phyloP scores from a whole-genome alignment of 2,797 vertebrate species.

The Sparus aurata region DNA sequence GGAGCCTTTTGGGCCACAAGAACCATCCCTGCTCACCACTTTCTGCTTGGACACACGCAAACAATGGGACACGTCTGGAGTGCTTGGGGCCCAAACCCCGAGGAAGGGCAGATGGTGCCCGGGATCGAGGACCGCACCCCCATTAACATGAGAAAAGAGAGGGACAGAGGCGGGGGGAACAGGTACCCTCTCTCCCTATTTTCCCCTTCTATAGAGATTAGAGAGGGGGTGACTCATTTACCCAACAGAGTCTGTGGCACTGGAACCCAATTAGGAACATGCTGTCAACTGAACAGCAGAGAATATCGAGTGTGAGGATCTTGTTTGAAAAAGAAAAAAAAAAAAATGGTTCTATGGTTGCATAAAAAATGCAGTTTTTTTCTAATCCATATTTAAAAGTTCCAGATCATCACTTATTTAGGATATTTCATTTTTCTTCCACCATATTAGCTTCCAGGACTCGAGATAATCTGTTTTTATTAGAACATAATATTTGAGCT shows the following conservation, averaged over 20 bases:
- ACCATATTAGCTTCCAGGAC: conserved; percentile 5
- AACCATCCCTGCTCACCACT: conserved; percentile 73
- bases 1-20: conserved; percentile 65
- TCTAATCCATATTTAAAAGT: conserved; percentile 1
- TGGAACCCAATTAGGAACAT: conserved; percentile 71
- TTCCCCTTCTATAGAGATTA: conserved; percentile 63
- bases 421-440: conserved; percentile 2
- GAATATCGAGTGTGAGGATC: conserved; percentile 33
- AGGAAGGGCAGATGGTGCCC: conserved; percentile 84
- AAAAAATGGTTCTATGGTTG: not conserved
- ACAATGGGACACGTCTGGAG: conserved; percentile 82
- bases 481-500: conserved; percentile 1
- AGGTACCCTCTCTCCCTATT: conserved; percentile 77
- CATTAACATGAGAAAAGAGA: conserved; percentile 85
- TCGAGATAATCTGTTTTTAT: not conserved
- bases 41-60: conserved; percentile 84
- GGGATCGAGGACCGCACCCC: conserved; percentile 68
- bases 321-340: not conserved
- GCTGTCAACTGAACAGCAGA: conserved; percentile 63
- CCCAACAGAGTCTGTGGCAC: conserved; percentile 56
- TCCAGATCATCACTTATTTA: conserved; percentile 22
- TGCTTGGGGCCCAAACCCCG: conserved; percentile 77
- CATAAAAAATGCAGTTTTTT: conserved; percentile 27
- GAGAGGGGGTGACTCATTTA: conserved; percentile 66
- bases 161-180: conserved; percentile 69